These are phyloP conservation scores for Porites cylindrica DNA, from an alignment of 92 coral and sea anemone genomes.

Conservation along the genomic window DNA sequence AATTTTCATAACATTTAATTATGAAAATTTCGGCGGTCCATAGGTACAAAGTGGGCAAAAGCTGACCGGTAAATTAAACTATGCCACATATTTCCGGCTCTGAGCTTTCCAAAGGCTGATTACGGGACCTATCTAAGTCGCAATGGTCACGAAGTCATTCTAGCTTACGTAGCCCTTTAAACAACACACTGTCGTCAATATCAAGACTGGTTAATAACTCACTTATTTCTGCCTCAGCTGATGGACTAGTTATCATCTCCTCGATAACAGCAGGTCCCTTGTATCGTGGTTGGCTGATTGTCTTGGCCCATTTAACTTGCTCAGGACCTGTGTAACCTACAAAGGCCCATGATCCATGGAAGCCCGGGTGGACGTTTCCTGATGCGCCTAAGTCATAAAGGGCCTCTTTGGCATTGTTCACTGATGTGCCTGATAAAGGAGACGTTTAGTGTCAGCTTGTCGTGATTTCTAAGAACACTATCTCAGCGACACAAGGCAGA, in stretches of 20 bases:
- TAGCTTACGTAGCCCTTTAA: not conserved
- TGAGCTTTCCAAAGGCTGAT: no score
- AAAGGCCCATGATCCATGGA: conserved; percentile 98
- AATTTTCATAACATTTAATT: no score
- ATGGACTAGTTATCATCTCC: conserved; percentile 92
- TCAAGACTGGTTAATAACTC: conserved; percentile 41
- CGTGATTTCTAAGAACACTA: not conserved
- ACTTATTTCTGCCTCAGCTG: conserved; percentile 91
- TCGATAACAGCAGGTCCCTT: conserved; percentile 94
- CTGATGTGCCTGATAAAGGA: conserved; percentile 79
- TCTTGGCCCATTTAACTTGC: conserved; percentile 89
- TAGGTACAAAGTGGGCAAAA: no score
- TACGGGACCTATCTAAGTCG: no score
- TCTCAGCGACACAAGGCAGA: no score
- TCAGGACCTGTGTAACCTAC: conserved; percentile 99
- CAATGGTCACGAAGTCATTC: no score
- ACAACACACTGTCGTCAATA: not conserved
- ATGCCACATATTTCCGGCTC: no score
- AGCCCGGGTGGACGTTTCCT: conserved; percentile 98
- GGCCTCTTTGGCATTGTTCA: conserved; percentile 90
- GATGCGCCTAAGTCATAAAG: conserved; percentile 84
- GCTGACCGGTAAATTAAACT: no score
- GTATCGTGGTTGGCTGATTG: conserved; percentile 78
- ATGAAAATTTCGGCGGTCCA: no score
- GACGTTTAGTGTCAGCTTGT: not conserved